Evolutionary conservation across 2,888 invertebrate species (phyloP), one percentile per base, ranked within the genome.

Genomic region (Laspeyria flexula): DNA sequence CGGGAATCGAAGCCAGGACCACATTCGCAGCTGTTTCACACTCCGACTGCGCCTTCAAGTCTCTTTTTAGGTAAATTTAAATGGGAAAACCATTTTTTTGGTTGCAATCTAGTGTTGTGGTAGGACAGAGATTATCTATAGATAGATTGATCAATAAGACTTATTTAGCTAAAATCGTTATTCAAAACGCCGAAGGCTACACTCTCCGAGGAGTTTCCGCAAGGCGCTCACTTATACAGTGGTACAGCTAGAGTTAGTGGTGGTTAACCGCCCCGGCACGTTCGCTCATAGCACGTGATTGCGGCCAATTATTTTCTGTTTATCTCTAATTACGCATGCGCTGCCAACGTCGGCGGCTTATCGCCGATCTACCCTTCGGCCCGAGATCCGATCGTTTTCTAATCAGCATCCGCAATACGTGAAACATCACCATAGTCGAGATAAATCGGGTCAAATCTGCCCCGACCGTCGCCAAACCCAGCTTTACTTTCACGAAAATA

Each of bases 251-350:
- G 60, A 60, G 60, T 48, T 58, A 65, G 52, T 54, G 58, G 40
- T 27, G 40, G 58, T 49, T 67, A 64, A 73, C 75, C 79, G 78
- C 81, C 81, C 76, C 68, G 71, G 84, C 85, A 85, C 86, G 88
- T 85, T 83, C 80, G 77, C 79, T 76, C 71, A 81, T 81, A 80
- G 84, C 86, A 81, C 88, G 86, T 88, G 89, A 90, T 90, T 88
- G 87, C 78, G 83, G 89, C 92, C 92, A 92, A 92, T 92, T 92
- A 92, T 90, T 90, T 92, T 90, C 88, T 89, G 90, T 90, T 90
- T 90, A 90, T 90, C 90, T 90, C 91, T 92, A 91, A 92, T 92
- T 92, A 91, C 89, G 89, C 87, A 90, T 90, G 83, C 90, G 85
- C 88, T 86, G 90, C 89, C 85, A 84, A 87, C 89, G 87, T 87